Evolutionary conservation across 2,113 vertebrate species (phyloP).

Genomic region (Silurus glanis): DNA sequence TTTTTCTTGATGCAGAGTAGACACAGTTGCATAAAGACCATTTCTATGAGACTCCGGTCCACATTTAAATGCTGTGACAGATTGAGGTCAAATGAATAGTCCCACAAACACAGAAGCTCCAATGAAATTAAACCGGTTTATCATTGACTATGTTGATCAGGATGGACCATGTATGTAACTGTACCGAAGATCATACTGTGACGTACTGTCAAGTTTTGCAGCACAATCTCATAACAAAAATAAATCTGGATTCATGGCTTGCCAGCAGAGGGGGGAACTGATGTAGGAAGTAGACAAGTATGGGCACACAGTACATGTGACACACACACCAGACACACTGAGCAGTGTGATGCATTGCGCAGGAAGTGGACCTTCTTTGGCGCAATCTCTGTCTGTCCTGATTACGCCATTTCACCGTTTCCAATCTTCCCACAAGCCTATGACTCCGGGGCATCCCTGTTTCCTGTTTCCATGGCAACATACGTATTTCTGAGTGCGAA

Average conservation of each 20-base stretch:
- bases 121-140: background rate
- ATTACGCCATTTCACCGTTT: slow-evolving; percentile 21
- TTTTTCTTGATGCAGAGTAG: background rate
- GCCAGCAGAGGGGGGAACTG: background rate
- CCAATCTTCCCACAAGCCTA: slow-evolving; percentile 13
- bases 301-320: background rate
- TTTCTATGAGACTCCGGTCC: background rate
- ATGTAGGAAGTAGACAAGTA: background rate
- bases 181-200: background rate
- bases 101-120: background rate
- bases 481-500: background rate
- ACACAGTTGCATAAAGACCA: background rate
- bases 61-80: background rate
- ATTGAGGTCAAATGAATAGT: background rate
- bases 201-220: background rate
- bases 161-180: background rate
- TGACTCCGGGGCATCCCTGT: slow-evolving; percentile 34
- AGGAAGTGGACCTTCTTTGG: background rate
- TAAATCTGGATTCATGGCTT: background rate
- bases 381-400: slow-evolving; percentile 7
- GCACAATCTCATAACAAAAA: background rate
- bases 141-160: background rate
- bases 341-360: slow-evolving; percentile 4
- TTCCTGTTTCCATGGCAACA: slow-evolving; percentile 46
- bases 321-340: background rate